These are phyloP conservation scores for Lagocephalus sceleratus DNA, from an alignment of 2,797 vertebrate genomes.

Conservation along the genomic window DNA sequence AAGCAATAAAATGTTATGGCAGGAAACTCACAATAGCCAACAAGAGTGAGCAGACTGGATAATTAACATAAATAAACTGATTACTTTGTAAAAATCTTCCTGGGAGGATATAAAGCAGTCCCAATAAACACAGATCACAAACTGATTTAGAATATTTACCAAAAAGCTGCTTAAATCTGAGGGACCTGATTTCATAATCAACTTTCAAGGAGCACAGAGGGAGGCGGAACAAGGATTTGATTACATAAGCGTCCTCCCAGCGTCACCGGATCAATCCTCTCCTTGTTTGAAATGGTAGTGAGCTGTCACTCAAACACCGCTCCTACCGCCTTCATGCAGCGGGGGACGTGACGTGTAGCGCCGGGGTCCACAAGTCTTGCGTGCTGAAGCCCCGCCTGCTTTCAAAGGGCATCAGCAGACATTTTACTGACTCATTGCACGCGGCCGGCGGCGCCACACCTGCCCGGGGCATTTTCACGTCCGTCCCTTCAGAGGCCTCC, in stretches of 20 bases:
- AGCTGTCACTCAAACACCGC: conserved; percentile 72
- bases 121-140: too few species aligned
- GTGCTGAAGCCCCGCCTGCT: conserved; percentile 43
- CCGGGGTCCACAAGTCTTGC: conserved; percentile 57
- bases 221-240: conserved; percentile 70
- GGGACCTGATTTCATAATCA: conserved; percentile 63
- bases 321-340: conserved; percentile 54
- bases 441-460: conserved; percentile 40
- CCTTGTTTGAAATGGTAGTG: conserved; percentile 64
- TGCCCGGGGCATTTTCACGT: conserved; percentile 30
- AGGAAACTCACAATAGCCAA: too few species aligned
- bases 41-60: too few species aligned
- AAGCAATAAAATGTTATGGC: too few species aligned
- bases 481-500: conserved; percentile 18
- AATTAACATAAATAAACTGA: too few species aligned
- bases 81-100: too few species aligned
- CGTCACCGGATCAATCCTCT: conserved; percentile 54
- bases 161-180: conserved; percentile 20
- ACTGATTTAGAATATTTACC: conserved; percentile 2
- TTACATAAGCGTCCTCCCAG: conserved; percentile 63
- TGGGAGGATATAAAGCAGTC: too few species aligned
- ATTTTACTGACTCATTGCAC: conserved; percentile 55
- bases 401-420: conserved; percentile 46
- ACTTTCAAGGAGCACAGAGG: conserved; percentile 54
- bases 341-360: conserved; percentile 45